Evolutionary conservation across 2,797 vertebrate species (phyloP).

Genomic region (Orientallactaga sibirica): DNA sequence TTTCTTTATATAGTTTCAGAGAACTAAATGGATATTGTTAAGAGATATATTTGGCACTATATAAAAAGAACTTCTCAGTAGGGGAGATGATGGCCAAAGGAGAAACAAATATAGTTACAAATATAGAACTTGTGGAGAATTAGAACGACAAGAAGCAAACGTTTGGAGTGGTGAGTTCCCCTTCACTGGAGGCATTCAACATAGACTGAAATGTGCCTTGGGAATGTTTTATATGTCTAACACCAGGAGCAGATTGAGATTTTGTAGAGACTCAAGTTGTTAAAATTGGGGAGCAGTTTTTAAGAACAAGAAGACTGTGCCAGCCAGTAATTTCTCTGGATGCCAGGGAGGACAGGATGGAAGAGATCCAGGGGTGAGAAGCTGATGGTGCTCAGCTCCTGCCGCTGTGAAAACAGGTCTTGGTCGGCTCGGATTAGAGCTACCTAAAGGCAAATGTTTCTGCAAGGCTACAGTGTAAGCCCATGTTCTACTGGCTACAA

Average conservation of each 20-base stretch:
- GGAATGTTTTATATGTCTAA: neutral
- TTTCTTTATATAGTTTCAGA: slow-evolving; percentile 34
- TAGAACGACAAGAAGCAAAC: slow-evolving; percentile 30
- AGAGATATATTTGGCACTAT: slow-evolving; percentile 38
- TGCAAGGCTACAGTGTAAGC: neutral
- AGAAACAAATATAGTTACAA: neutral
- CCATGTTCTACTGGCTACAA: neutral
- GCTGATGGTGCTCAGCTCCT: neutral
- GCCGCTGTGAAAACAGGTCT: neutral
- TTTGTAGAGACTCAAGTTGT: neutral
- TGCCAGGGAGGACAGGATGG: neutral
- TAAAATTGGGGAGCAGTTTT: neutral
- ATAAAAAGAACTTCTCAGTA: slow-evolving; percentile 40
- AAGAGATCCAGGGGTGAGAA: neutral
- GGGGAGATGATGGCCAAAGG: neutral
- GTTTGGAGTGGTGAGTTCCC: neutral
- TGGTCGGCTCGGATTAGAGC: neutral
- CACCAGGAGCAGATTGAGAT: neutral
- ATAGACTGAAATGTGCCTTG: neutral
- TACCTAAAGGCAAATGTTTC: neutral
- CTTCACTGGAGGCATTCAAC: neutral
- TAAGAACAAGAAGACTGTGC: neutral
- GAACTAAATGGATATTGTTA: slow-evolving; percentile 22
- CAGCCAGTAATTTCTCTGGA: neutral
- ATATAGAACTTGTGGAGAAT: slow-evolving; percentile 43